These are phyloP conservation scores for Lucifuga dentata DNA, from an alignment of 2,113 vertebrate genomes.

Conservation along the genomic window DNA sequence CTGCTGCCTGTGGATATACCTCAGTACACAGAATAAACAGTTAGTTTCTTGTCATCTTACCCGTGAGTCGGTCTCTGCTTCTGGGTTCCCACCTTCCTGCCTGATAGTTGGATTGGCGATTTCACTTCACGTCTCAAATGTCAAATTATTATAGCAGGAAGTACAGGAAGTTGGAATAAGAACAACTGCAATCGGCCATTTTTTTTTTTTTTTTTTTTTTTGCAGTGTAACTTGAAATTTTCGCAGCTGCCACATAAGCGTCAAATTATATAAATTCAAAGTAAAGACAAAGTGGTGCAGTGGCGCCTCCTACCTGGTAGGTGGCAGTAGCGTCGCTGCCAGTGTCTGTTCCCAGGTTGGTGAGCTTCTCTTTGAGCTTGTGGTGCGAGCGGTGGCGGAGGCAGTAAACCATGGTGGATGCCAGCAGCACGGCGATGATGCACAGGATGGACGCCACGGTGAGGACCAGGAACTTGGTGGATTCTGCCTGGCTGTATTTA, in stretches of 20 bases:
- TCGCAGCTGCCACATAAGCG: too few species aligned
- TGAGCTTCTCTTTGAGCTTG: conserved; percentile 92
- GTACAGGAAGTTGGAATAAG: too few species aligned
- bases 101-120: conserved; percentile 49
- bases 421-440: conserved; percentile 89
- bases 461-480: conserved; percentile 92
- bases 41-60: too few species aligned
- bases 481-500: conserved; percentile 87
- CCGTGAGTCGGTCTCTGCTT: too few species aligned
- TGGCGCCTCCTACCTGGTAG: conserved; percentile 89
- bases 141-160: conserved; percentile 12
- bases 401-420: conserved; percentile 90
- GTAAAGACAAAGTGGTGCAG: too few species aligned
- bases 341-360: conserved; percentile 82
- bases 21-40: too few species aligned
- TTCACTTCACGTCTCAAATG: conserved; percentile 26
- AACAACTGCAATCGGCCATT: too few species aligned
- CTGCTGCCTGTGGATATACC: too few species aligned
- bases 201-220: too few species aligned
- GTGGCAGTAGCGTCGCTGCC: conserved; percentile 86
- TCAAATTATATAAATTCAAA: too few species aligned
- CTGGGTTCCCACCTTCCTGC: too few species aligned
- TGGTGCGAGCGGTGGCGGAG: conserved; percentile 90
- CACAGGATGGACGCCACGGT: conserved; percentile 91
- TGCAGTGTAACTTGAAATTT: too few species aligned